Base-by-base conservation (phyloP, 2,888 invertebrate genomes). In the Drosophila anomalata region DNA sequence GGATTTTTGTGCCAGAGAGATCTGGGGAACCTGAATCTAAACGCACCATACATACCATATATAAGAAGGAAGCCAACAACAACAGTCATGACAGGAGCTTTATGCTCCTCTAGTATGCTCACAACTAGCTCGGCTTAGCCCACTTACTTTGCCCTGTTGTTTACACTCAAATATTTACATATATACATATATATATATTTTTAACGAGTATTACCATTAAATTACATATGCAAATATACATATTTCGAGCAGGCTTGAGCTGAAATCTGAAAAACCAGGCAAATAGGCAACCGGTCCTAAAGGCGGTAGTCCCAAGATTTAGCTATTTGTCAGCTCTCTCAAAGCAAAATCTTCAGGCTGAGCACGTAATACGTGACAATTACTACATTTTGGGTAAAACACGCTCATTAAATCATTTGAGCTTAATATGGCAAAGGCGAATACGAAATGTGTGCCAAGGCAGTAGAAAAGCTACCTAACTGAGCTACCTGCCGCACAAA, bases 311-410 rank as follows among this genome's bases (percentile, higher is more conserved):
- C 72, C 56, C 82, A 78, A 82, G 81, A 81, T 85, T 85, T 81
- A 85, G 86, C 75, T 81, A 85, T 81, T 81, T 81, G 86, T 85
- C 83, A 69, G 68, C 56, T 69, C 44, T 73, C 22, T 44, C 75
- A 60, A 71, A 75, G 66, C 50, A 69, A 70, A 81, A 84, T 85
- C 79, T 82, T 75, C 71, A 79, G 76, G 69, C 78, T 87, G 73
- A 87, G 84, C 83, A 85, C 78, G 83, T 85, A 85, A 87, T 85
- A 78, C 88, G 84, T 85, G 88, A 87, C 88, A 85, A 85, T 85
- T 85, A 85, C 88, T 78, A 85, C 86, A 87, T 86, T 87, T 85
- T 82, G 59, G 76, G 80, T 74, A 86, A 85, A 87, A 85, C 83
- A 86, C 71, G 88, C 86, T 87, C 84, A 87, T 85, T 85, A 85